phyloP scores from a whole-genome alignment of 2,797 vertebrate genomes.

The Buphagus erythrorhynchus region DNA sequence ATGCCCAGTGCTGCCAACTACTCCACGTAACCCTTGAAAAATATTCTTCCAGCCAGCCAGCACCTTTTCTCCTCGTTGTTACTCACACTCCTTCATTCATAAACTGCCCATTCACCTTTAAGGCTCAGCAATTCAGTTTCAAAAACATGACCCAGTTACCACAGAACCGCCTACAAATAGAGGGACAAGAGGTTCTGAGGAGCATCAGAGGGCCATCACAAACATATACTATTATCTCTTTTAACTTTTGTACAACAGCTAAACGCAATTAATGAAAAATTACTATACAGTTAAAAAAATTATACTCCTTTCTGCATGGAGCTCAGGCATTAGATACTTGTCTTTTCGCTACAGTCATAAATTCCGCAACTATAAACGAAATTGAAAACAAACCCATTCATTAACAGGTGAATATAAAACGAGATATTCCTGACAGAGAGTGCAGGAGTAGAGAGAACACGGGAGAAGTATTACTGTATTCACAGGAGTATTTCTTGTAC shows the following conservation, averaged over 20 bases:
- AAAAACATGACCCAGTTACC: neutral
- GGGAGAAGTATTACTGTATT: neutral
- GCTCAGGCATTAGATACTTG: neutral
- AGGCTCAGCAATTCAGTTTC: neutral
- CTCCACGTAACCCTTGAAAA: neutral
- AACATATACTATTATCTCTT: neutral
- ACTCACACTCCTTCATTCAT: neutral
- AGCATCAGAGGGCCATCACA: neutral
- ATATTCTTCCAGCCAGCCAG: neutral
- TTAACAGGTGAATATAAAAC: fast-evolving
- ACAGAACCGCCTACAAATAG: fast-evolving
- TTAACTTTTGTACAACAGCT: neutral
- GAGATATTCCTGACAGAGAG: neutral
- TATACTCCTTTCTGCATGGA: neutral
- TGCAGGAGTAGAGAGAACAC: neutral
- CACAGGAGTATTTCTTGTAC: neutral
- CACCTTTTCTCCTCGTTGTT: neutral
- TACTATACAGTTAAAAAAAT: fast-evolving
- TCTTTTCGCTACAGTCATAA: neutral
- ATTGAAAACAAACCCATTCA: neutral
- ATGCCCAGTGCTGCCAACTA: neutral
- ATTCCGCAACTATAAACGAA: neutral
- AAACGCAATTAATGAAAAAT: neutral
- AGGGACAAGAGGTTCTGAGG: fast-evolving
- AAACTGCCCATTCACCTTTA: neutral